These are phyloP conservation scores for Tarsius wallacei DNA, from an alignment of 2,797 vertebrate genomes.

Conservation along the genomic window DNA sequence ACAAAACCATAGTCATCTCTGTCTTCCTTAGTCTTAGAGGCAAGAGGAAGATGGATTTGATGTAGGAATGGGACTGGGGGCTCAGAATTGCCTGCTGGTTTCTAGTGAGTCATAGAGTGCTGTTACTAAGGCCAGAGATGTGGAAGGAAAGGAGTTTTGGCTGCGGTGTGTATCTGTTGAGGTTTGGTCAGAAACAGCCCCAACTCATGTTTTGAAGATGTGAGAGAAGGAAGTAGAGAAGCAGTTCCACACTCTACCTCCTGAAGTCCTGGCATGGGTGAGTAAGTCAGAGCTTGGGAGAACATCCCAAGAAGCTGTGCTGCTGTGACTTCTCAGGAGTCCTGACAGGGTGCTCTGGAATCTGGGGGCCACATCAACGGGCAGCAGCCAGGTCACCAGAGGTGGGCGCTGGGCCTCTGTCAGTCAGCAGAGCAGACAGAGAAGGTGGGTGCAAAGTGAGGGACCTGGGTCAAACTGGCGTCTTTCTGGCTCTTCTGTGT, in stretches of 20 bases:
- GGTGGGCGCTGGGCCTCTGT: too few relatives aligned
- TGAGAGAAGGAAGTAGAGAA: not conserved
- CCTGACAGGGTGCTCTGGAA: too few relatives aligned
- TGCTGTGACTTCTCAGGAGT: not conserved
- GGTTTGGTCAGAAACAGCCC: not conserved
- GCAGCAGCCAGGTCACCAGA: not conserved
- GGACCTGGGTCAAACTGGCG: accelerated
- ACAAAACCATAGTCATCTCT: not conserved
- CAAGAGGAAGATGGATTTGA: not conserved
- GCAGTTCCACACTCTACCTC: not conserved
- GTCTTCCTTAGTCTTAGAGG: not conserved
- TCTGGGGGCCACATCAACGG: accelerated
- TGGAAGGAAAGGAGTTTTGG: not conserved
- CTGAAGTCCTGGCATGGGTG: too few relatives aligned
- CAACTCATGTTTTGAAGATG: not conserved
- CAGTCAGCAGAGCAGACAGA: not conserved
- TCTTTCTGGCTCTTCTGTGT: accelerated
- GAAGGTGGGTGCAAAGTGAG: not conserved
- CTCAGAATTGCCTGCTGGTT: not conserved
- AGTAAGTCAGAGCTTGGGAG: not conserved
- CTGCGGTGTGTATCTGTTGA: too few relatives aligned
- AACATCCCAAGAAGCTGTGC: not conserved
- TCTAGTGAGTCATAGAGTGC: not conserved
- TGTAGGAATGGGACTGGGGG: accelerated
- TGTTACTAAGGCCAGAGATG: not conserved